Percentiles rank a stretch among this genome's conserved stretches.
These are phyloP conservation scores for Coendou prehensilis DNA, from an alignment of 2,797 vertebrate genomes.

Conservation along the genomic window DNA sequence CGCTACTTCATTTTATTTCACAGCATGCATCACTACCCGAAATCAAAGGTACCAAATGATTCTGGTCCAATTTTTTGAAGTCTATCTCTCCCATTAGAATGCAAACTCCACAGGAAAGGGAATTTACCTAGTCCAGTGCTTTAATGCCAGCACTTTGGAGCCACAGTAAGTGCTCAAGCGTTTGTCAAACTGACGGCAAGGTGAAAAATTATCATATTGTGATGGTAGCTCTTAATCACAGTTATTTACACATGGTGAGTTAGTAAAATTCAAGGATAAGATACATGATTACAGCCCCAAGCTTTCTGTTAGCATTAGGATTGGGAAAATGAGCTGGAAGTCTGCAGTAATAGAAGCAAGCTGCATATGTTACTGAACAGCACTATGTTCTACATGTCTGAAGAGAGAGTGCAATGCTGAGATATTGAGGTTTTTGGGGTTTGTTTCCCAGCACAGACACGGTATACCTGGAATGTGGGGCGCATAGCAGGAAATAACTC, in stretches of 20 bases:
- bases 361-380: background rate
- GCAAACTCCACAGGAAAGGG: background rate
- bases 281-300: background rate
- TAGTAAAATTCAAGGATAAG: background rate
- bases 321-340: background rate
- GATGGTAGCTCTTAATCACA: background rate
- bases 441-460: background rate
- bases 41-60: background rate
- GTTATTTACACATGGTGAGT: background rate
- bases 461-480: background rate
- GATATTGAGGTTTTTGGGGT: background rate
- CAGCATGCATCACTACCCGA: background rate
- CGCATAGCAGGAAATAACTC: background rate
- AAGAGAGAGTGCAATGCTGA: background rate
- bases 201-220: background rate
- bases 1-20: background rate
- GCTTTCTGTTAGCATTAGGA: background rate
- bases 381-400: background rate
- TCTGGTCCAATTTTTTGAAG: slow-evolving; percentile 50
- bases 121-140: background rate
- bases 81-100: background rate
- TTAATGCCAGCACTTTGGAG: background rate
- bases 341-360: background rate
- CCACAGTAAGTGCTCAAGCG: background rate
- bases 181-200: background rate